Conservation (phyloP, 2,797 vertebrate species). For the Anableps anableps region DNA sequence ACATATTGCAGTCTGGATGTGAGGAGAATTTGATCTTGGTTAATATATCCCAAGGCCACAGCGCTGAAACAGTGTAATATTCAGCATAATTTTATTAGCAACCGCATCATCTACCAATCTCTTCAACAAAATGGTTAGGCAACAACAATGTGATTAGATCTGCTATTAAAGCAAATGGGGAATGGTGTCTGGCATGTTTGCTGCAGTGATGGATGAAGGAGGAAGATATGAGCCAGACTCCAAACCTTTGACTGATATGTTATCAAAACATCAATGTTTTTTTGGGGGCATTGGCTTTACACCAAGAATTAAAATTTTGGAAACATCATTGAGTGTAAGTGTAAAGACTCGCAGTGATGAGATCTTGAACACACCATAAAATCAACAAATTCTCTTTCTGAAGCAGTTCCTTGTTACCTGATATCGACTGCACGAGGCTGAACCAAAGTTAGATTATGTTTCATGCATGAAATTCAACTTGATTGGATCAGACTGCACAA, state of each 20-base stretch:
- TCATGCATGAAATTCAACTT: background rate
- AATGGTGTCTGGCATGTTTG: background rate
- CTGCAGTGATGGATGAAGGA: conserved; percentile 11
- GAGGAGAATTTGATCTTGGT: conserved; percentile 38
- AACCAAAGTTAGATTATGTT: background rate
- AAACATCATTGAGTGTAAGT: background rate
- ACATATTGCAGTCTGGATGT: conserved; percentile 14
- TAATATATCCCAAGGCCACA: conserved; percentile 22
- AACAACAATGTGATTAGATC: conserved; percentile 37
- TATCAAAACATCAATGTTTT: background rate
- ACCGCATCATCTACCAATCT: conserved; percentile 38
- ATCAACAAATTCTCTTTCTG: conserved; percentile 13
- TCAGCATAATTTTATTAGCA: conserved; percentile 44
- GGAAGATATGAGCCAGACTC: conserved; percentile 9
- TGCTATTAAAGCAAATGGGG: conserved; percentile 32
- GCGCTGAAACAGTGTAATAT: conserved; percentile 45
- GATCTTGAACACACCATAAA: background rate
- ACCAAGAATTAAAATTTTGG: conserved; percentile 10
- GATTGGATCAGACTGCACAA: background rate
- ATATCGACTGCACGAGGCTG: background rate
- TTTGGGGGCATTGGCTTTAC: background rate
- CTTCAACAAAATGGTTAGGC: conserved; percentile 24
- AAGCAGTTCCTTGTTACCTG: background rate
- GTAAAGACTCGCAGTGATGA: background rate
- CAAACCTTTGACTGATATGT: background rate